Evolutionary conservation across 2,888 invertebrate species (phyloP).

Genomic region (Masnerella sp.): DNA sequence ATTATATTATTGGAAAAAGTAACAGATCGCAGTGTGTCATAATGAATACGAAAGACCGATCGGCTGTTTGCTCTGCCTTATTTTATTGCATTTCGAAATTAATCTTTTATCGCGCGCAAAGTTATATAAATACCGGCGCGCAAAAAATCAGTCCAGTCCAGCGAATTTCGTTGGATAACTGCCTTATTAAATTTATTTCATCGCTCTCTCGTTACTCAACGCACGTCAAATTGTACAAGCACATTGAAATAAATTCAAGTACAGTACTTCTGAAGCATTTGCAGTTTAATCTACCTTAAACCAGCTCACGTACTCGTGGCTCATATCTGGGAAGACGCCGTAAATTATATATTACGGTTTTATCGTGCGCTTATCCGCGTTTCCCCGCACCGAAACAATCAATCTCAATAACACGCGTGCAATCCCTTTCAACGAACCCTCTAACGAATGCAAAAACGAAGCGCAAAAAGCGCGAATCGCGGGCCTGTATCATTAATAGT

Average conservation of each 20-base stretch:
- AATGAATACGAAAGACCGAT: too few relatives aligned
- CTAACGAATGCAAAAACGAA: conserved; percentile 49
- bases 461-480: conserved; percentile 31
- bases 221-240: not conserved
- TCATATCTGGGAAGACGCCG: conserved; percentile 38
- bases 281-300: conserved; percentile 38
- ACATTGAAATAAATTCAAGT: conserved; percentile 16
- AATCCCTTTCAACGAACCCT: conserved; percentile 47
- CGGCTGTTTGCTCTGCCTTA: too few relatives aligned
- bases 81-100: too few relatives aligned
- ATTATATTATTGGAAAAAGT: too few relatives aligned
- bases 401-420: conserved; percentile 56
- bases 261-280: conserved; percentile 30
- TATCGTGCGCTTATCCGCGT: conserved; percentile 42
- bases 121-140: too few relatives aligned
- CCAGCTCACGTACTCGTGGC: conserved; percentile 25
- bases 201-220: not conserved
- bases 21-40: too few relatives aligned
- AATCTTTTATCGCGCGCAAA: too few relatives aligned
- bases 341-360: conserved; percentile 50
- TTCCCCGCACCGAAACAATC: conserved; percentile 45
- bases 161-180: too few relatives aligned
- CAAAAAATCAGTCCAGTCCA: too few relatives aligned
- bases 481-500: conserved; percentile 53
- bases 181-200: too few relatives aligned